Conservation (phyloP, 2,113 vertebrate species). For the Geothlypis trichas region DNA sequence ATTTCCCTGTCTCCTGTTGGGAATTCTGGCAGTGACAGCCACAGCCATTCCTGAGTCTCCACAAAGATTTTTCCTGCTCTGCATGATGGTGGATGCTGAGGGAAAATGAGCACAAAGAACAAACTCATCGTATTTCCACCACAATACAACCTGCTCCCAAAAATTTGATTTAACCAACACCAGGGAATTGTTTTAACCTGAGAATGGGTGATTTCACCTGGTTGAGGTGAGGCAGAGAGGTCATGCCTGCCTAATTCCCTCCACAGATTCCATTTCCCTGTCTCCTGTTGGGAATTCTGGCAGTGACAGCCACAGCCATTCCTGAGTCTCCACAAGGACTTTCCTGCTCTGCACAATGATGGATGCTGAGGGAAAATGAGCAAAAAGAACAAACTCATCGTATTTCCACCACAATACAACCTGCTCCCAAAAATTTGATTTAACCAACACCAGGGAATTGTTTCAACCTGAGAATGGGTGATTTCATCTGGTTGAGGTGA, state of each 20-base stretch:
- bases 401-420: too few relatives aligned
- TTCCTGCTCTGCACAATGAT: not conserved
- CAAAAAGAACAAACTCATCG: too few relatives aligned
- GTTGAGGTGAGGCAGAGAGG: not conserved
- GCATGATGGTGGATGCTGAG: not conserved
- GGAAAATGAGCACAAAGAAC: not conserved
- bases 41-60: not conserved
- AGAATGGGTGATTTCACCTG: not conserved
- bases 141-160: not conserved
- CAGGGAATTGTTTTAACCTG: not conserved
- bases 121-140: fast-evolving
- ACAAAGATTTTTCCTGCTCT: not conserved
- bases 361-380: not conserved
- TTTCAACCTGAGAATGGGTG: not conserved
- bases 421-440: not conserved
- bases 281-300: not conserved
- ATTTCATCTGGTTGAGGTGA: not conserved
- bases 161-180: not conserved
- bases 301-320: not conserved
- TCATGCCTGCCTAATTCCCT: not conserved
- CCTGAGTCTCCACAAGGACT: not conserved
- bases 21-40: not conserved
- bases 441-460: not conserved
- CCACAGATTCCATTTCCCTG: not conserved
- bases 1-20: not conserved